Conservation (phyloP, 2,888 invertebrate genomes). For the Cheilosia vulpina region DNA sequence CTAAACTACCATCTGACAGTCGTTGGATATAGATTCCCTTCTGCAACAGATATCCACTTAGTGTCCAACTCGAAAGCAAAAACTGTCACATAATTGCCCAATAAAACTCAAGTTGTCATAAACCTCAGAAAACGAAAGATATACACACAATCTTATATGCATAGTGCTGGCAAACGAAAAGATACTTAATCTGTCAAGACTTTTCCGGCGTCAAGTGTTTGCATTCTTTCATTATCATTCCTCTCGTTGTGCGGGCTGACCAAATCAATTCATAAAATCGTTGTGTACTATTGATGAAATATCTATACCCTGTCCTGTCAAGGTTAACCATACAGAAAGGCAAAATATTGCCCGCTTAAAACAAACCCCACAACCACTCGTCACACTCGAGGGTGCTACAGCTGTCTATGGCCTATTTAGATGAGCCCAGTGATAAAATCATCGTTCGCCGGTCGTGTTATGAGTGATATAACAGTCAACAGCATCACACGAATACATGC, state of each 20-base stretch:
- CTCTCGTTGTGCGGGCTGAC: background rate
- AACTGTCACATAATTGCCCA: slow-evolving; percentile 50
- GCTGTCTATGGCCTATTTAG: slow-evolving; percentile 68
- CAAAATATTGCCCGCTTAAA: slow-evolving; percentile 4
- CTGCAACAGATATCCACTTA: slow-evolving; percentile 27
- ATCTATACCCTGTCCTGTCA: slow-evolving; percentile 63
- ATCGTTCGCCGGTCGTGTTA: slow-evolving; percentile 20
- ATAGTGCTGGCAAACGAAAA: slow-evolving; percentile 31
- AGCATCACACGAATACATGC: too few relatives aligned
- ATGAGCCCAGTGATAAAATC: slow-evolving; percentile 58
- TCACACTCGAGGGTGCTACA: background rate
- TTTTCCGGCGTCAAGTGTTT: slow-evolving; percentile 70
- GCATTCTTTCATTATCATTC: slow-evolving; percentile 30
- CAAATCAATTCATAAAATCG: slow-evolving; percentile 60
- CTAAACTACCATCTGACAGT: background rate
- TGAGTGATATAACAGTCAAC: slow-evolving; percentile 59
- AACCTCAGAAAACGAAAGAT: slow-evolving; percentile 13
- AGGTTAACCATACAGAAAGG: slow-evolving; percentile 62
- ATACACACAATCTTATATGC: slow-evolving; percentile 1
- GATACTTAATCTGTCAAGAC: slow-evolving; percentile 71
- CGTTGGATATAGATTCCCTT: slow-evolving; percentile 1
- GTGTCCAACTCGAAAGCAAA: slow-evolving; percentile 35
- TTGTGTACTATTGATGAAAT: slow-evolving; percentile 21
- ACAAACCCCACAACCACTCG: background rate
- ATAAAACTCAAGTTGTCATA: slow-evolving; percentile 59